Conservation (phyloP, 1,140 invertebrate genomes). For the Orchestia grillus region DNA sequence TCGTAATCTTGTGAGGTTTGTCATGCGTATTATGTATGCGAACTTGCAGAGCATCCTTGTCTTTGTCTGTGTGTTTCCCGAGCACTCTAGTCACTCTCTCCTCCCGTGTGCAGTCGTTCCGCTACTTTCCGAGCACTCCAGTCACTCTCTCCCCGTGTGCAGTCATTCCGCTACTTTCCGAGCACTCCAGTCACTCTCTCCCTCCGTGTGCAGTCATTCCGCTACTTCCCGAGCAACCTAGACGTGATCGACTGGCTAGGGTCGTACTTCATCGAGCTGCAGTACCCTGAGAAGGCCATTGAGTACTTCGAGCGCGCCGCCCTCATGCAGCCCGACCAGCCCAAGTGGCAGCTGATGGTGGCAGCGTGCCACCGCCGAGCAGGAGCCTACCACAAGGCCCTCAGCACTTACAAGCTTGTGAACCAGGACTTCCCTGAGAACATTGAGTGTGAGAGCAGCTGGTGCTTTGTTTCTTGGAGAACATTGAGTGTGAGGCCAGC, state of each 20-base stretch:
- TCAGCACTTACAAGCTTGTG: slow-evolving; percentile 83
- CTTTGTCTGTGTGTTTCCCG: no score
- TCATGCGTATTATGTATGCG: no score
- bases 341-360: slow-evolving; percentile 87
- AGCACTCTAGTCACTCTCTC: no score
- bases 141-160: slow-evolving; percentile 69
- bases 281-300: slow-evolving; percentile 85
- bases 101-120: slow-evolving; percentile 79
- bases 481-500: slow-evolving; percentile 70
- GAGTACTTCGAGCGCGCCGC: slow-evolving; percentile 89
- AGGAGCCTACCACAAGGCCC: slow-evolving; percentile 87
- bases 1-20: no score
- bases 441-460: slow-evolving; percentile 79
- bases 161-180: slow-evolving; percentile 89
- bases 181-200: no score
- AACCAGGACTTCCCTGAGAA: slow-evolving; percentile 87
- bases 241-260: slow-evolving; percentile 92
- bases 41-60: no score
- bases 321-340: slow-evolving; percentile 86
- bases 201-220: slow-evolving; percentile 79
- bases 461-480: slow-evolving; percentile 18
- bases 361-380: slow-evolving; percentile 86
- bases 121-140: slow-evolving; percentile 90
- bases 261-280: slow-evolving; percentile 86
- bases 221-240: slow-evolving; percentile 90